Percentiles rank a stretch among this genome's conserved stretches.
Evolutionary conservation across 2,888 invertebrate species (phyloP).

Genomic region (Hecatera dysodea): DNA sequence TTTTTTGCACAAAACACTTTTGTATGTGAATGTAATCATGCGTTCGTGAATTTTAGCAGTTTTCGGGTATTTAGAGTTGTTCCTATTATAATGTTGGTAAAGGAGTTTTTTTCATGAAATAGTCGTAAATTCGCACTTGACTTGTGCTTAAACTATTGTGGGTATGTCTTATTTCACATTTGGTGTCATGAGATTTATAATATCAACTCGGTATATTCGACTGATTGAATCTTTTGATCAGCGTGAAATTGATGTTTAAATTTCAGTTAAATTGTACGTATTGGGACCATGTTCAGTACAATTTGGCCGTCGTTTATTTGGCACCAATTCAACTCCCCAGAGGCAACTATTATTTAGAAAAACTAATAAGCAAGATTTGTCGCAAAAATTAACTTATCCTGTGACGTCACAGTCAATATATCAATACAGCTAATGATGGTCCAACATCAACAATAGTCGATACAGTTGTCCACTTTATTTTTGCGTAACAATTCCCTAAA

Average conservation of each 20-base stretch:
- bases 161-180: slow-evolving; percentile 51
- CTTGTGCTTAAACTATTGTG: slow-evolving; percentile 49
- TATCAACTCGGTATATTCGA: slow-evolving; percentile 13
- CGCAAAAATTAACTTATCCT: slow-evolving; percentile 70
- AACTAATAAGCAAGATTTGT: slow-evolving; percentile 58
- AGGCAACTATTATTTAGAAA: slow-evolving; percentile 23
- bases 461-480: slow-evolving; percentile 65
- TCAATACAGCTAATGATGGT: slow-evolving; percentile 85
- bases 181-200: slow-evolving; percentile 28
- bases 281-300: not conserved
- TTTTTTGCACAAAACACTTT: slow-evolving; percentile 77
- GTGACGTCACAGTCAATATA: slow-evolving; percentile 79
- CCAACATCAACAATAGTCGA: slow-evolving; percentile 74
- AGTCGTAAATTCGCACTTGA: slow-evolving; percentile 63
- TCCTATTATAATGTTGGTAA: slow-evolving; percentile 64
- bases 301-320: not conserved
- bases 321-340: slow-evolving; percentile 21
- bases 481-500: slow-evolving; percentile 15
- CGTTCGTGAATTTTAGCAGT: slow-evolving; percentile 88
- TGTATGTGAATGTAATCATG: slow-evolving; percentile 86
- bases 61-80: slow-evolving; percentile 75
- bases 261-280: slow-evolving; percentile 10
- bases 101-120: slow-evolving; percentile 55
- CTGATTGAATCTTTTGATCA: slow-evolving; percentile 16
- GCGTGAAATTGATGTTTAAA: slow-evolving; percentile 5